Conservation (phyloP, 2,888 invertebrate genomes). For the Eupeodes latifasciatus region DNA sequence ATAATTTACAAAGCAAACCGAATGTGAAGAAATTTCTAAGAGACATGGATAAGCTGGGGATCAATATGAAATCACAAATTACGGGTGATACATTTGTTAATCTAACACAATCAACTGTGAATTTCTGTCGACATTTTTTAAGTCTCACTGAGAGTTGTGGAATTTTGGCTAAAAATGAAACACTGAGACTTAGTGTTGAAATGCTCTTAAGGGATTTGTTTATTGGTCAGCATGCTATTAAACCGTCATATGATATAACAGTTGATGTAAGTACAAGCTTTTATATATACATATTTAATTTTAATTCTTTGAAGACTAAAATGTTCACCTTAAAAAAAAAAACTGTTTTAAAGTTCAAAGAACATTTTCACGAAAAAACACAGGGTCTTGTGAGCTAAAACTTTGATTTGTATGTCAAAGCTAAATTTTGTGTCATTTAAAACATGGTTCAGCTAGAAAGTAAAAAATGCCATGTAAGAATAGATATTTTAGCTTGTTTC, state of each 20-base stretch:
- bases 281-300: background rate
- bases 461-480: too few relatives aligned
- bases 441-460: too few relatives aligned
- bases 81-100: slow-evolving; percentile 84
- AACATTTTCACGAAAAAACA: too few relatives aligned
- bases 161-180: slow-evolving; percentile 83
- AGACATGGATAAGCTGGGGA: slow-evolving; percentile 82
- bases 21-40: slow-evolving; percentile 82
- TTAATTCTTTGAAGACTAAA: too few relatives aligned
- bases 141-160: slow-evolving; percentile 83
- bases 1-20: slow-evolving; percentile 83
- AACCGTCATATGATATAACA: slow-evolving; percentile 81
- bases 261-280: slow-evolving; percentile 81
- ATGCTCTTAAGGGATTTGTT: slow-evolving; percentile 82
- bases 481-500: too few relatives aligned
- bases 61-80: slow-evolving; percentile 82
- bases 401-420: too few relatives aligned
- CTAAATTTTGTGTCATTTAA: too few relatives aligned
- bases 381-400: too few relatives aligned
- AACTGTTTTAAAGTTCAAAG: too few relatives aligned
- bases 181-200: slow-evolving; percentile 81
- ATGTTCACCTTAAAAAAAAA: too few relatives aligned
- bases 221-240: slow-evolving; percentile 82
- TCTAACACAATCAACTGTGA: slow-evolving; percentile 83
- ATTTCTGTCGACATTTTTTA: slow-evolving; percentile 83